Conservation (phyloP, 2,113 vertebrate species). For the Pungitius pungitius region DNA sequence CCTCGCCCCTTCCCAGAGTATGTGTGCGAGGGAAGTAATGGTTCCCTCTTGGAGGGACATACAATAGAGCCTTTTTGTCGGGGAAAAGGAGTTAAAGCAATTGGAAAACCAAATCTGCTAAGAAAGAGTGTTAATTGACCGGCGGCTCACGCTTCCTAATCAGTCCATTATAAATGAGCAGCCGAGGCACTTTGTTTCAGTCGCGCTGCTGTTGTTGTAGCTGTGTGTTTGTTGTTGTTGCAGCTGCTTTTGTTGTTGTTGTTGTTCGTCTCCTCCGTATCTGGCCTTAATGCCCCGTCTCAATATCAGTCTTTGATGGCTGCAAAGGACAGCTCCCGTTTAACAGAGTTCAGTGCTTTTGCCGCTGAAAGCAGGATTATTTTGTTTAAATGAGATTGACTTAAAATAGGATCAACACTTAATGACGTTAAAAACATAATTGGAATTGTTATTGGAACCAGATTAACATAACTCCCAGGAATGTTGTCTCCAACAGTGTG, state of each 20-base stretch:
- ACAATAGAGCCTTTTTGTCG: conserved; percentile 83
- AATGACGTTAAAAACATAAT: not conserved
- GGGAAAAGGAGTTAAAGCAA: conserved; percentile 81
- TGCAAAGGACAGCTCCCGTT: conserved; percentile 32
- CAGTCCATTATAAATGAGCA: conserved; percentile 75
- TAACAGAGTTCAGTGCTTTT: conserved; percentile 36
- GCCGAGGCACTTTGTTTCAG: conserved; percentile 72
- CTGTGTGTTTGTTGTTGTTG: conserved; percentile 54
- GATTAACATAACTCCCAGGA: not conserved
- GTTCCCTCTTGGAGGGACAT: conserved; percentile 71
- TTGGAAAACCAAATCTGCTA: conserved; percentile 84
- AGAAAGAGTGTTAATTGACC: conserved; percentile 86
- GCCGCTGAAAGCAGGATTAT: conserved; percentile 15
- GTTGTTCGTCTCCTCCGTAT: conserved; percentile 36
- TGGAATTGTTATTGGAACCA: not conserved
- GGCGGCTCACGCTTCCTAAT: conserved; percentile 76
- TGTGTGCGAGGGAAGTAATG: conserved; percentile 77
- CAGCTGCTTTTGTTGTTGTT: conserved; percentile 28
- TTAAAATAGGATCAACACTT: conserved; percentile 2
- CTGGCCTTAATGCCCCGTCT: conserved; percentile 53
- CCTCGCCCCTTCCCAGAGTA: conserved; percentile 50
- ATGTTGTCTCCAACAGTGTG: not conserved
- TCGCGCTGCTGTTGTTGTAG: conserved; percentile 57
- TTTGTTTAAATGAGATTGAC: not conserved
- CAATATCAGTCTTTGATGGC: conserved; percentile 66